Percentiles rank a stretch among this genome's conserved stretches.
These are phyloP conservation scores for Eleutherodactylus coqui DNA, from an alignment of 2,797 vertebrate genomes.

Conservation along the genomic window DNA sequence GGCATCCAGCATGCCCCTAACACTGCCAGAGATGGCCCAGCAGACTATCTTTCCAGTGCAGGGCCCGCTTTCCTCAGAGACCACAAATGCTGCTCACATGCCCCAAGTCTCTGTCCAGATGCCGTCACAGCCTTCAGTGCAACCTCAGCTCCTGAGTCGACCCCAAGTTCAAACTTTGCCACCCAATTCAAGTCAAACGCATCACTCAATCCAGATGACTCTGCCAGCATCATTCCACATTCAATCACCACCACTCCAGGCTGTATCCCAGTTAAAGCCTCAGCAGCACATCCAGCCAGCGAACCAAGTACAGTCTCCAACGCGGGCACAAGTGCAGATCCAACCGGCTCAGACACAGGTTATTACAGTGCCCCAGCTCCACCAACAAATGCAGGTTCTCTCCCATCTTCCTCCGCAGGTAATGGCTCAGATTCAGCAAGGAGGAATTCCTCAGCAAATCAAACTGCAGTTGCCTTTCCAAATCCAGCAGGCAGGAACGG, in stretches of 20 bases:
- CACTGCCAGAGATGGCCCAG: slow-evolving; percentile 69
- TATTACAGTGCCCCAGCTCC: slow-evolving; percentile 85
- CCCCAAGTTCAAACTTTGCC: slow-evolving; percentile 67
- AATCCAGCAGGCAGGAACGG: slow-evolving; percentile 82
- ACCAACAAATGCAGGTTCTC: slow-evolving; percentile 88
- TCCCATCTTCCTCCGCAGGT: slow-evolving; percentile 82
- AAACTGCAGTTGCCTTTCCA: slow-evolving; percentile 89
- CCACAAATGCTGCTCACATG: slow-evolving; percentile 67
- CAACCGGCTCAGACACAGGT: slow-evolving; percentile 82
- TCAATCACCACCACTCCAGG: slow-evolving; percentile 81
- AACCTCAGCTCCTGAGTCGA: slow-evolving; percentile 69
- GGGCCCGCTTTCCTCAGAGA: slow-evolving; percentile 68
- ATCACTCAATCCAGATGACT: slow-evolving; percentile 74
- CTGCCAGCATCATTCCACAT: slow-evolving; percentile 84
- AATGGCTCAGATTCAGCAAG: slow-evolving; percentile 89
- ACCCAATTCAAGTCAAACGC: slow-evolving; percentile 66
- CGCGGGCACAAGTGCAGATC: slow-evolving; percentile 81
- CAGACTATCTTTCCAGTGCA: slow-evolving; percentile 58
- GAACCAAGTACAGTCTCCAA: slow-evolving; percentile 77
- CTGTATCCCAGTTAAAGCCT: slow-evolving; percentile 74
- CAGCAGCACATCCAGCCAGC: slow-evolving; percentile 72
- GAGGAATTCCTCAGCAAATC: slow-evolving; percentile 84
- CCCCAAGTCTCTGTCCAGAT: slow-evolving; percentile 71
- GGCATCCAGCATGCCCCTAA: neutral
- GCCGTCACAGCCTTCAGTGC: slow-evolving; percentile 71